Conservation (phyloP, 2,113 vertebrate species). For the Felis chaus region DNA sequence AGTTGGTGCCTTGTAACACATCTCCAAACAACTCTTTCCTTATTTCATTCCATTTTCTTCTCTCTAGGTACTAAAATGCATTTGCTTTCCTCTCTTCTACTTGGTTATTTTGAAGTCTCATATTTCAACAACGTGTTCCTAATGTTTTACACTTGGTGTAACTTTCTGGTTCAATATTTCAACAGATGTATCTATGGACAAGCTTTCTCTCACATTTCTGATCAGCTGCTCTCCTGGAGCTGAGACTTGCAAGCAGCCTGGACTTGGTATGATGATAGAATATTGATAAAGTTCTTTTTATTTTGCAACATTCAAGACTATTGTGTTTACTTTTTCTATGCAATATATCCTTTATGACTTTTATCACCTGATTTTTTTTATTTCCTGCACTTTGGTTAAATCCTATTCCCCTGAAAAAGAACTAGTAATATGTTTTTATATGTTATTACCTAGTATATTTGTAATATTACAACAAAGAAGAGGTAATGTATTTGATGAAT, state of each 20-base stretch:
- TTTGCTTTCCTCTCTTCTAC: not conserved
- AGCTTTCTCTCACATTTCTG: not conserved
- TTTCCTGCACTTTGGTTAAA: not conserved
- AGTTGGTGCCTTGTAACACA: not conserved
- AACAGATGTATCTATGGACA: not conserved
- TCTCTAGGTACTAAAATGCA: not conserved
- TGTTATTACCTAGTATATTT: not conserved
- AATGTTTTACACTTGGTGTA: not conserved
- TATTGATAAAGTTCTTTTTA: not conserved
- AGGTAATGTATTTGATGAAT: not conserved
- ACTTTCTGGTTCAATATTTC: not conserved
- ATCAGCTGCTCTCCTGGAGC: no score
- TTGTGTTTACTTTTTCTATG: not conserved
- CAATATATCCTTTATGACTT: not conserved
- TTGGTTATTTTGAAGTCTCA: not conserved
- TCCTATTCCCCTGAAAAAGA: not conserved
- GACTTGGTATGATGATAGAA: not conserved
- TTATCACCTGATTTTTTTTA: not conserved
- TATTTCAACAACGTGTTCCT: not conserved
- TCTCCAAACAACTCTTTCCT: not conserved
- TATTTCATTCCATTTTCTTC: not conserved
- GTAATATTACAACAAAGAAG: not conserved
- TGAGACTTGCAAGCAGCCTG: not conserved
- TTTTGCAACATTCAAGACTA: not conserved
- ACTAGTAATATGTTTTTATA: not conserved